A percentile compares a stretch with the other conserved stretches of the same genome.
Conservation (phyloP, 2,888 invertebrate genomes). For the Portevinia maculata region DNA sequence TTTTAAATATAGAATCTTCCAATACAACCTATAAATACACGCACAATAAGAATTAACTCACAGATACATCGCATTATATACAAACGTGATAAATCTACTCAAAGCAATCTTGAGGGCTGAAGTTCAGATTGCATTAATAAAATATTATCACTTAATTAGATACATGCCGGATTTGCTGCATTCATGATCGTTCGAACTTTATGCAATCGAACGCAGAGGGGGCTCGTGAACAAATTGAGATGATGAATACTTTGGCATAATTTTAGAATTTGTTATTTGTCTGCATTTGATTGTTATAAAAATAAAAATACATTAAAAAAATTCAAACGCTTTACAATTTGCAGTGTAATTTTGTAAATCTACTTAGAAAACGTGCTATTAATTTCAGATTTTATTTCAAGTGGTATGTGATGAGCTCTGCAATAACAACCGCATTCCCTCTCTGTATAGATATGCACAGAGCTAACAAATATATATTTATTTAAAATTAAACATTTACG, state of each 20-base stretch:
- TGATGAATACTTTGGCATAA: conserved; percentile 31
- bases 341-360: conserved; percentile 49
- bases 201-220: conserved; percentile 25
- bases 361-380: conserved; percentile 51
- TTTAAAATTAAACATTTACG: conserved; percentile 46
- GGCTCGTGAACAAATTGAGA: neutral
- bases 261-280: conserved; percentile 36
- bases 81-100: neutral
- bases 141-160: conserved; percentile 64
- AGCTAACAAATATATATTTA: neutral
- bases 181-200: conserved; percentile 48
- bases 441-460: neutral
- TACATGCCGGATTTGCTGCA: conserved; percentile 31
- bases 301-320: conserved; percentile 25
- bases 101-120: conserved; percentile 29
- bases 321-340: conserved; percentile 9
- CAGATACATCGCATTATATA: no score
- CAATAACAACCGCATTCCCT: conserved; percentile 14
- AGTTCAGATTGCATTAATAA: conserved; percentile 55
- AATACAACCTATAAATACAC: conserved; percentile 29
- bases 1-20: conserved; percentile 27
- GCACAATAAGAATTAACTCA: conserved; percentile 9
- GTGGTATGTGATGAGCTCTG: neutral
- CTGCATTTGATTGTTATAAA: conserved; percentile 19
- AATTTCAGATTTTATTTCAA: conserved; percentile 60